A percentile compares a stretch with the other conserved stretches of the same genome.
Evolutionary conservation across 2,888 invertebrate species (phyloP).

Genomic region (Pachymerium ferrugineum): DNA sequence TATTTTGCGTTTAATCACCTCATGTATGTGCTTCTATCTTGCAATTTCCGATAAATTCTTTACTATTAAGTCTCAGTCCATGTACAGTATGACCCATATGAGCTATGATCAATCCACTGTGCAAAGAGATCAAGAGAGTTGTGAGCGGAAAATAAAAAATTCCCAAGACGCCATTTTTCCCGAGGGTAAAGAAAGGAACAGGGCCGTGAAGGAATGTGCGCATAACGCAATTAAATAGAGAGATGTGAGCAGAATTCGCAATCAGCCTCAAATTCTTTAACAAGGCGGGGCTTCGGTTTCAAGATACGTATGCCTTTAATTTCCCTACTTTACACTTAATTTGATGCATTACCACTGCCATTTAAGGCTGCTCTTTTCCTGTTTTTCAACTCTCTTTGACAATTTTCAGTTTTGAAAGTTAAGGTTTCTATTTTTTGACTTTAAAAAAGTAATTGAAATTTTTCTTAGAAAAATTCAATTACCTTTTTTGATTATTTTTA

Average conservation of each 20-base stretch:
- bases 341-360: no score
- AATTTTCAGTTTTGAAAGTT: no score
- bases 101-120: background rate
- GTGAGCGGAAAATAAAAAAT: background rate
- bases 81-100: conserved; percentile 6
- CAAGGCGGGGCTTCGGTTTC: background rate
- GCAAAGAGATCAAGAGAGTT: background rate
- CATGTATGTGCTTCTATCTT: no score
- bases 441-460: no score
- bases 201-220: conserved; percentile 1
- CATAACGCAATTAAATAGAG: background rate
- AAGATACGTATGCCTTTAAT: background rate
- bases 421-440: no score
- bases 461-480: no score
- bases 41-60: background rate
- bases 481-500: no score
- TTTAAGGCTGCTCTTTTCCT: no score
- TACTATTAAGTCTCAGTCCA: background rate
- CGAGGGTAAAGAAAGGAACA: background rate
- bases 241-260: background rate
- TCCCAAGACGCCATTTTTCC: conserved; percentile 6
- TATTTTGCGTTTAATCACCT: background rate
- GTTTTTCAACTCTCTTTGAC: no score
- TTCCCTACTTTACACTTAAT: background rate
- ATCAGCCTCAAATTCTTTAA: background rate